Base-by-base conservation (phyloP, 2,113 vertebrate genomes). In the Vombatus ursinus region DNA sequence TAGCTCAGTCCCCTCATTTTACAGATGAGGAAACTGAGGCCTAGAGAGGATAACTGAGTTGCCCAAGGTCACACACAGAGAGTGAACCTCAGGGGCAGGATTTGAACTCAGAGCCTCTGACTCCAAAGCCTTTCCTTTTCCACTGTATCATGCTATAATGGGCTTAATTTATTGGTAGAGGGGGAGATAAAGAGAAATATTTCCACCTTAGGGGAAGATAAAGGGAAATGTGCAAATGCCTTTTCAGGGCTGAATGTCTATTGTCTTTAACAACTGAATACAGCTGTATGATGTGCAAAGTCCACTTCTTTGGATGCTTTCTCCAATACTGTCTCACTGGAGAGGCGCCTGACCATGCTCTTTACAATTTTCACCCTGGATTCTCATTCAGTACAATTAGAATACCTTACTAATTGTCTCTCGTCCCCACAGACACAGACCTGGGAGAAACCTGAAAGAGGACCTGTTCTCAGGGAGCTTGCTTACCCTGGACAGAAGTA, bases 361-460 rank as follows among this genome's bases (percentile, higher is more conserved):
- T 37, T 68, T 68, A 37, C 11, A 68, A 68, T 68, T 68, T 96
- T 96, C 89, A 54, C 52, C 94, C 11, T 37, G 47, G 26, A 4
- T 91, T 92, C 91, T 92, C 61, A 94, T 51, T 89, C 25, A 50
- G 52, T 37, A 3, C 3, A 92, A 61, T 77, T 95, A 91, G 25
- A 11, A 94, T 91, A 91, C 50, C 31, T 90, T 95, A 7, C 52
- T 92, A 93, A 93, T 95, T 84, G 9, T 28, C 1, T 91, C 61
- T 89, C 23, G 22, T 6, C n/a, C 19, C 6, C 37, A 44, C 68
- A 84, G 19, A 77, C 11, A 77, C 37, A n/a, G 3, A 31, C 28
- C 28, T 37, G 28, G 28, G 28, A 61, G 57, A 61, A 3, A 77
- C 37, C 3, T 16, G 22, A 84, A 44, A 8, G n/a, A 19, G n/a